These are phyloP conservation scores for Taeniopygia guttata DNA, from an alignment of 2,797 vertebrate species.

Conservation along the genomic window DNA sequence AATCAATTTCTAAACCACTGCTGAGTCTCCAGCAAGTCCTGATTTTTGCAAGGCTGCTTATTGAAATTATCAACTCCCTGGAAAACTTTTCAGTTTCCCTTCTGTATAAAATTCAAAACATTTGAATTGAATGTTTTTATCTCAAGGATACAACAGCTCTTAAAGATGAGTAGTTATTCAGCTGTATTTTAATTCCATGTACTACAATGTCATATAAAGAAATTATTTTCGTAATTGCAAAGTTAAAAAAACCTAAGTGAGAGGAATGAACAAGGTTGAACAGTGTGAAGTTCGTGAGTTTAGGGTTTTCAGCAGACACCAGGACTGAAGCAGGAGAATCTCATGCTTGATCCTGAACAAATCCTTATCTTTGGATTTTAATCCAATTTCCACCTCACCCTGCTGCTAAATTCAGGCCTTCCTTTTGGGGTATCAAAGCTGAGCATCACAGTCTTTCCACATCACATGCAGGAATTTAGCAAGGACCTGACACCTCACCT, in stretches of 20 bases:
- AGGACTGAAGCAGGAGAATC: background rate
- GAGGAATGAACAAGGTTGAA: background rate
- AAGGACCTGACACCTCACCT: background rate
- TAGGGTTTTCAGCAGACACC: background rate
- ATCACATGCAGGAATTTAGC: accelerated
- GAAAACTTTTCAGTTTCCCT: background rate
- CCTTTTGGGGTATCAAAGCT: background rate
- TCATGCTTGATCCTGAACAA: background rate
- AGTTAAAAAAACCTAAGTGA: accelerated
- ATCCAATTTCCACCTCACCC: background rate
- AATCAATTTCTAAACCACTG: background rate
- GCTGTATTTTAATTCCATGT: background rate
- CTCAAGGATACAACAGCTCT: background rate
- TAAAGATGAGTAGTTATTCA: background rate
- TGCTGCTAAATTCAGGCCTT: background rate
- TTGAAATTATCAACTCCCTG: background rate
- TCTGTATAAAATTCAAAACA: background rate
- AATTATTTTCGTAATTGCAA: accelerated
- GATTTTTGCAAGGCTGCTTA: background rate
- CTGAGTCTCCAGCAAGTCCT: background rate
- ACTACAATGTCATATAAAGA: background rate
- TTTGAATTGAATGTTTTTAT: background rate
- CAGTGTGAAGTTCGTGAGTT: background rate
- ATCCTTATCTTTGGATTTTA: background rate
- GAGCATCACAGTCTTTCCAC: background rate